phyloP scores from a whole-genome alignment of 2,797 vertebrate species.

The Myoxocephalus aenaeus region DNA sequence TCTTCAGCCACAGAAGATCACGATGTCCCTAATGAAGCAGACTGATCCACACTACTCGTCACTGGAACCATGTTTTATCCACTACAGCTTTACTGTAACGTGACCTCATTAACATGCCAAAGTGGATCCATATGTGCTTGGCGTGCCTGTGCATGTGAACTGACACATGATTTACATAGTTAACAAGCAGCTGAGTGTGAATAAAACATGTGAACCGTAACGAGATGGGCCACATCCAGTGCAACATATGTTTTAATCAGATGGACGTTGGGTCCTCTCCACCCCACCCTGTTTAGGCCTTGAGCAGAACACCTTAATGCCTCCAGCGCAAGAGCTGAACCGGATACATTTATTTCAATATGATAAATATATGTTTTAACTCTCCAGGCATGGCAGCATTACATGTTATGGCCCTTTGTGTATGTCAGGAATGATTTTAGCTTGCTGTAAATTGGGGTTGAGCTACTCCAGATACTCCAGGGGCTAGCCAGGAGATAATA shows the following conservation, averaged over 20 bases:
- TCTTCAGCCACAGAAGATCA: neutral
- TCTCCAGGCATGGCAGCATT: neutral
- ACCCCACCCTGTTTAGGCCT: conserved; percentile 18
- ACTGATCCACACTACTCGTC: conserved; percentile 1
- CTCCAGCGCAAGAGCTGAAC: conserved; percentile 29
- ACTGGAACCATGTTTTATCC: conserved; percentile 21
- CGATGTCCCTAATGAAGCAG: conserved; percentile 21
- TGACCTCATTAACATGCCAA: conserved; percentile 79
- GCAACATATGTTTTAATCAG: conserved; percentile 71
- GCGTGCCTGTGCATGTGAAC: conserved; percentile 72
- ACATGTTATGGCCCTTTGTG: conserved; percentile 30
- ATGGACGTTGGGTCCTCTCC: conserved; percentile 8
- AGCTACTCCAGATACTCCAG: conserved; percentile 6
- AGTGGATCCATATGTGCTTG: conserved; percentile 76
- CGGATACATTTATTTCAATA: conserved; percentile 28
- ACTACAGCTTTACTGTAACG: conserved; percentile 36
- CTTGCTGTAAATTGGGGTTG: conserved; percentile 39
- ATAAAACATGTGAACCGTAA: conserved; percentile 74
- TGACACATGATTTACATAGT: conserved; percentile 78
- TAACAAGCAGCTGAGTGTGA: conserved; percentile 72
- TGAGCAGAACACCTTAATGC: conserved; percentile 28
- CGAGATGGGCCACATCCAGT: conserved; percentile 61
- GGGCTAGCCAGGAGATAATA: conserved; percentile 21
- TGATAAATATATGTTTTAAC: conserved; percentile 27
- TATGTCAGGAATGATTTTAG: conserved; percentile 35